A percentile compares a stretch with the other conserved stretches of the same genome.
Conservation (phyloP, 2,113 vertebrate genomes). For the Copsychus sechellarum region DNA sequence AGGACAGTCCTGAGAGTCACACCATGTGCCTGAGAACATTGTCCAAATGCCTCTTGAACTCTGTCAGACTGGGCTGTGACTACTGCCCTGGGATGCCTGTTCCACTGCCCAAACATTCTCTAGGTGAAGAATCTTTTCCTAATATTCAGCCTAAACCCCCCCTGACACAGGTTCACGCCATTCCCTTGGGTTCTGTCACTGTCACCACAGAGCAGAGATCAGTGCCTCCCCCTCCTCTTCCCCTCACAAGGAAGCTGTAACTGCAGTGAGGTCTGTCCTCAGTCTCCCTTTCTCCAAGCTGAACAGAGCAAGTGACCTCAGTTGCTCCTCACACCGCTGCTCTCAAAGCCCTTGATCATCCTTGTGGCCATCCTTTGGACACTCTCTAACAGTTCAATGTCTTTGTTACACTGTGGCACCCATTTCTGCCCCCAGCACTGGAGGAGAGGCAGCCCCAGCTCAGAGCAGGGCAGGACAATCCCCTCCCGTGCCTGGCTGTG, state of each 20-base stretch:
- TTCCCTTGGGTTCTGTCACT: not conserved
- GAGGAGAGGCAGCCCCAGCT: no score
- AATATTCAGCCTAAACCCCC: not conserved
- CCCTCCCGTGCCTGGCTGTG: fast-evolving
- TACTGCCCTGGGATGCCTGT: not conserved
- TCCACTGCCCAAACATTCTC: not conserved
- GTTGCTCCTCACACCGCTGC: fast-evolving
- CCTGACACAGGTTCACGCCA: not conserved
- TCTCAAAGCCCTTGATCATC: not conserved
- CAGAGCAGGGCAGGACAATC: not conserved
- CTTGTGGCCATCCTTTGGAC: not conserved
- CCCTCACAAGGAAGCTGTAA: not conserved
- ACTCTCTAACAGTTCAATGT: no score
- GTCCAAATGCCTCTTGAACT: not conserved
- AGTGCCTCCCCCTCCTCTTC: not conserved
- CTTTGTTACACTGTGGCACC: no score
- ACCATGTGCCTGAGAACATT: not conserved
- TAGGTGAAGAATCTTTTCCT: not conserved
- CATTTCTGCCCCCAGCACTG: no score
- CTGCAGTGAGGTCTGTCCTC: not conserved
- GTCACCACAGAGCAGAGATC: no score
- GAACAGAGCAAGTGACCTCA: not conserved
- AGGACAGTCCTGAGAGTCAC: not conserved
- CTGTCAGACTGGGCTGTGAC: not conserved
- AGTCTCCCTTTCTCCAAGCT: not conserved